Conservation (phyloP, 2,797 vertebrate species). For the Enteromius argenteus region DNA sequence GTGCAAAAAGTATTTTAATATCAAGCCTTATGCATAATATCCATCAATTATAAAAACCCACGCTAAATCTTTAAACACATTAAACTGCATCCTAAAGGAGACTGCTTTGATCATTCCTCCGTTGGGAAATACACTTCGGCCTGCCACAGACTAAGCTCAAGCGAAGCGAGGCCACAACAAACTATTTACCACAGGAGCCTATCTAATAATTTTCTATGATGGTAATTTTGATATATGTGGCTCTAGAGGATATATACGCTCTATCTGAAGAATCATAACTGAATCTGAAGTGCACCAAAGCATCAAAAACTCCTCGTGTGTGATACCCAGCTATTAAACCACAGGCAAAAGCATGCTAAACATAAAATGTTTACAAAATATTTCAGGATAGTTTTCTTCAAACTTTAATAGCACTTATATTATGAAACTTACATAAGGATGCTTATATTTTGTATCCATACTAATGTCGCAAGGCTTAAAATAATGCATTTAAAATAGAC, state of each 20-base stretch:
- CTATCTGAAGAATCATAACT: constrained; percentile 5
- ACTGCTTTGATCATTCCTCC: constrained; percentile 33
- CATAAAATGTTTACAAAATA: background rate
- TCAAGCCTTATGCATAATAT: constrained; percentile 24
- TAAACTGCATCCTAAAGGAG: constrained; percentile 25
- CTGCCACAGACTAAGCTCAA: constrained; percentile 10
- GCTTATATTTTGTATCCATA: background rate
- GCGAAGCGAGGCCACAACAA: background rate
- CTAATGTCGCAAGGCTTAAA: background rate
- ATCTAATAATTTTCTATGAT: constrained; percentile 29
- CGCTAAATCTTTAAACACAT: constrained; percentile 12
- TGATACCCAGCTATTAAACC: background rate
- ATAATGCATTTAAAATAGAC: background rate
- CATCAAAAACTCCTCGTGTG: constrained; percentile 7
- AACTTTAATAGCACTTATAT: background rate
- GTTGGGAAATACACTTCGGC: background rate
- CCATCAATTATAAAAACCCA: constrained; percentile 18
- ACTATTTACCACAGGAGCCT: constrained; percentile 31
- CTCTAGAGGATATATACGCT: constrained; percentile 17
- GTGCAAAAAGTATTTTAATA: background rate
- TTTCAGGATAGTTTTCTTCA: background rate
- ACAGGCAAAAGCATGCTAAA: background rate
- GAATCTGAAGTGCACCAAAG: constrained; percentile 16
- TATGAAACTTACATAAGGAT: background rate
- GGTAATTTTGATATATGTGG: constrained; percentile 18